These are phyloP conservation scores for Pitta sordida DNA, from an alignment of 2,113 vertebrate genomes.

Conservation along the genomic window DNA sequence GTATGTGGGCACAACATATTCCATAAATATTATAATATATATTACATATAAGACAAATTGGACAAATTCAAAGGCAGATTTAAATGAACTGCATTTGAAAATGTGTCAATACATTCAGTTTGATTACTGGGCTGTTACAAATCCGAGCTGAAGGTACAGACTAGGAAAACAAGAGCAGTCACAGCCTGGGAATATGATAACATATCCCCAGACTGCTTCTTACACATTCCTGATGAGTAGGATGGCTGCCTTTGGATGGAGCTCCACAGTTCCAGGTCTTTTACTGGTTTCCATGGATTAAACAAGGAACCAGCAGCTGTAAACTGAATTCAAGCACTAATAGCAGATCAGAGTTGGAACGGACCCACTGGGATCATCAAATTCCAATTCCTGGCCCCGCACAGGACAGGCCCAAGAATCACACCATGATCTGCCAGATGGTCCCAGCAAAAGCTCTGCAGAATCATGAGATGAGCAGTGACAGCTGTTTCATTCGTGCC, in stretches of 20 bases:
- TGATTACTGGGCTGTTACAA: not conserved
- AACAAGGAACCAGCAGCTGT: not conserved
- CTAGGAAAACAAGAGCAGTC: not conserved
- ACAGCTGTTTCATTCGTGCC: not conserved
- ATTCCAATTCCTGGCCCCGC: not conserved
- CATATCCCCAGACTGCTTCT: not conserved
- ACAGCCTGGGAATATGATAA: not conserved
- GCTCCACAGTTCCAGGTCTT: not conserved
- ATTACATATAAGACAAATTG: not conserved
- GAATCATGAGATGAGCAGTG: not conserved
- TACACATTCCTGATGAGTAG: not conserved
- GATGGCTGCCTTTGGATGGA: not conserved
- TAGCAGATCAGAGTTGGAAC: not conserved
- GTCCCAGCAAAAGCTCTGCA: not conserved
- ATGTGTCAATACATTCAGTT: not conserved
- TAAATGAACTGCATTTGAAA: not conserved
- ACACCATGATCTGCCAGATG: not conserved
- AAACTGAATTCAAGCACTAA: too few relatives aligned
- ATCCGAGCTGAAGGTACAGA: not conserved
- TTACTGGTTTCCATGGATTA: not conserved
- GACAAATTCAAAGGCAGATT: not conserved
- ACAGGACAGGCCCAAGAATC: not conserved
- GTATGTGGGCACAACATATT: not conserved
- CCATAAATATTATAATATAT: too few relatives aligned
- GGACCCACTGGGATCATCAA: not conserved